Conservation (phyloP, 1,140 invertebrate species). For the Ips nitidus region DNA sequence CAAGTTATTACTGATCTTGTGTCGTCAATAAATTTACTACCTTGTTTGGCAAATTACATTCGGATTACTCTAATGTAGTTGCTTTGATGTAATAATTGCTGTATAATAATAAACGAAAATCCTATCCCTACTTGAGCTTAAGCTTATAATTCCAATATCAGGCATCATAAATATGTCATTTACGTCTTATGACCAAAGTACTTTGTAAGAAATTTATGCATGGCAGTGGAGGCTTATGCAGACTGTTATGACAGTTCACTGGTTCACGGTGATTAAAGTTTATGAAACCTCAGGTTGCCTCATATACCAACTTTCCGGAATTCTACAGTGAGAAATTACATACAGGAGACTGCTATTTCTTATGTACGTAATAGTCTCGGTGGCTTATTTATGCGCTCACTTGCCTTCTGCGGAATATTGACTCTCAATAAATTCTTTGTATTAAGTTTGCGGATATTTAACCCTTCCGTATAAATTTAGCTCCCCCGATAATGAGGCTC, state of each 20-base stretch:
- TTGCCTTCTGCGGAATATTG: not conserved
- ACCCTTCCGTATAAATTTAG: slow-evolving; percentile 16
- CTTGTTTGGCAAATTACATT: too few species aligned
- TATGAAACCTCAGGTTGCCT: slow-evolving; percentile 19
- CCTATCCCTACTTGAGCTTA: too few species aligned
- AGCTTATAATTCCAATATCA: not conserved
- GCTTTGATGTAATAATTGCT: too few species aligned
- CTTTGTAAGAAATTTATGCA: slow-evolving; percentile 27
- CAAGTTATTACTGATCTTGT: too few species aligned
- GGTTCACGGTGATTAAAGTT: slow-evolving; percentile 25
- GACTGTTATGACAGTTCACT: slow-evolving; percentile 25
- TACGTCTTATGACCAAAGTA: slow-evolving; percentile 3
- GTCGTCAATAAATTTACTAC: too few species aligned
- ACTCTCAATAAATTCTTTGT: slow-evolving; percentile 4
- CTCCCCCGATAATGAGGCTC: not conserved
- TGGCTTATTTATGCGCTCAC: slow-evolving; percentile 6
- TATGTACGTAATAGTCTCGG: slow-evolving; percentile 6
- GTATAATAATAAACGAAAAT: too few species aligned
- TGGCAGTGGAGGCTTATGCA: slow-evolving; percentile 6
- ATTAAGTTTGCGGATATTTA: slow-evolving; percentile 2
- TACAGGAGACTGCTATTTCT: slow-evolving; percentile 7
- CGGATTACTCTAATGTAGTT: too few species aligned
- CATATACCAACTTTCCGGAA: slow-evolving; percentile 19
- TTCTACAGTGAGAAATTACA: slow-evolving; percentile 19
- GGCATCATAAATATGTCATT: slow-evolving; percentile 9